Percentiles rank a stretch among this genome's conserved stretches.
These are phyloP conservation scores for Cloeon dipterum DNA, from an alignment of 2,888 invertebrate species.

Conservation along the genomic window DNA sequence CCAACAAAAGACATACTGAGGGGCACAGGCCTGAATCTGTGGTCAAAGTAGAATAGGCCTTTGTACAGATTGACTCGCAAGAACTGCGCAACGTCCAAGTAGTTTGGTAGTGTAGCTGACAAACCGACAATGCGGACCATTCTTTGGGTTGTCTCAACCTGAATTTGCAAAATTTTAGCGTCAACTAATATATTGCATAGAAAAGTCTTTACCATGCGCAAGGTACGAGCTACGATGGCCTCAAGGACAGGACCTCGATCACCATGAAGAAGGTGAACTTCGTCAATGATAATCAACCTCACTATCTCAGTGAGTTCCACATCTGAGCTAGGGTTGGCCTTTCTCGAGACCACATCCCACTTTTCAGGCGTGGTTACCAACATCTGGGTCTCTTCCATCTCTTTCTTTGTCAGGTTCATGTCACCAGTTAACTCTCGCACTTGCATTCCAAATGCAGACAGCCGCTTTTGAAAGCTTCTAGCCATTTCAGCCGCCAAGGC, in stretches of 20 bases:
- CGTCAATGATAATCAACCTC: conserved; percentile 84
- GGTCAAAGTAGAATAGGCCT: conserved; percentile 86
- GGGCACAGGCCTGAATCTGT: conserved; percentile 86
- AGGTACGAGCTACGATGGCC: conserved; percentile 83
- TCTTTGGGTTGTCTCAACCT: conserved; percentile 67
- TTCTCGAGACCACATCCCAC: conserved; percentile 98
- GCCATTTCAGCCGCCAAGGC: conserved; percentile 98
- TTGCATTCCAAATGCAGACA: conserved; percentile 51
- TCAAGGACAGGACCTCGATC: conserved; percentile 96
- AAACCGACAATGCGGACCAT: conserved; percentile 95
- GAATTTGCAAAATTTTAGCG: conserved; percentile 5
- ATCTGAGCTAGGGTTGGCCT: conserved; percentile 67
- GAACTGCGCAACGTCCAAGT: conserved; percentile 86
- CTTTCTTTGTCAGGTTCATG: conserved; percentile 86
- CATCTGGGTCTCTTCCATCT: conserved; percentile 92
- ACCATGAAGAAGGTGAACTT: conserved; percentile 90
- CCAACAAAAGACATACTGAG: conserved; percentile 80
- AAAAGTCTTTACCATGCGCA: conserved; percentile 38
- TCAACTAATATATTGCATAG: not conserved
- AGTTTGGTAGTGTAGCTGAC: conserved; percentile 95
- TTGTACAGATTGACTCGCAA: conserved; percentile 77
- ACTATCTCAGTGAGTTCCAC: conserved; percentile 75
- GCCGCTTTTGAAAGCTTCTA: conserved; percentile 63
- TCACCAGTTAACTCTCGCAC: conserved; percentile 94
- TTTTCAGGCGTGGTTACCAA: conserved; percentile 98